Evolutionary conservation across 2,888 invertebrate species (phyloP), one percentile per base, ranked within the genome.

Genomic region (Baronia brevicornis): DNA sequence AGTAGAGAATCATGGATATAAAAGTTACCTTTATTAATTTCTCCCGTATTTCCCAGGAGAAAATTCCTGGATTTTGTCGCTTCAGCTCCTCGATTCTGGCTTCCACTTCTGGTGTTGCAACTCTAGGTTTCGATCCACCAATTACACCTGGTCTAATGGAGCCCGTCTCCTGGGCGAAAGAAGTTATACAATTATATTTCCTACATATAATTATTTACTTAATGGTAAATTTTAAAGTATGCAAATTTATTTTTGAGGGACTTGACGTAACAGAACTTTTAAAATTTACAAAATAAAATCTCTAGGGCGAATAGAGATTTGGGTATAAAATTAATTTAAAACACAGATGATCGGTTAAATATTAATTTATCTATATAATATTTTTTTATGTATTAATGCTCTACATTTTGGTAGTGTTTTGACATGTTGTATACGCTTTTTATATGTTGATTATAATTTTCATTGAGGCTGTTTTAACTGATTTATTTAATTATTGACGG

Each of bases 31-130:
- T 94, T 50, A 96, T 92, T 36, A 96, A 86, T 63, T 92, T 90
- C 62, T 97, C 97, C 25, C 97, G 88, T 54, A 98, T 96, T 74
- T 98, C 97, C 93, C 95, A 96, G 30, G 94, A 94, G 80, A 95
- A 96, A 51, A 97, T 94, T n/a, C 94, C 93, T 0, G 97, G 97
- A 68, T 96, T 95, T 53, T 92, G 93, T 48, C 92, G 90, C 72
- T 95, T 96, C 65, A 96, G 91, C 42, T 94, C 92, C 60, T 96
- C 95, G 45, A 98, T 96, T 44, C 93, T 89, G 32, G 90, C 88
- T 71, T 97, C 97, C 21, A 97, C 94, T 68, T 96, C 96, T 2
- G 95, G 95, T 4, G 97, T 96, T 11, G 97, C 95, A 4, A 96
- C 95, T 38, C 97, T 87, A 3, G 97, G 96, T 68, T 97, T 97